A percentile compares a stretch with the other conserved stretches of the same genome.
These are phyloP conservation scores for Drosophila suboccidentalis DNA, from an alignment of 2,888 invertebrate genomes.

Conservation along the genomic window DNA sequence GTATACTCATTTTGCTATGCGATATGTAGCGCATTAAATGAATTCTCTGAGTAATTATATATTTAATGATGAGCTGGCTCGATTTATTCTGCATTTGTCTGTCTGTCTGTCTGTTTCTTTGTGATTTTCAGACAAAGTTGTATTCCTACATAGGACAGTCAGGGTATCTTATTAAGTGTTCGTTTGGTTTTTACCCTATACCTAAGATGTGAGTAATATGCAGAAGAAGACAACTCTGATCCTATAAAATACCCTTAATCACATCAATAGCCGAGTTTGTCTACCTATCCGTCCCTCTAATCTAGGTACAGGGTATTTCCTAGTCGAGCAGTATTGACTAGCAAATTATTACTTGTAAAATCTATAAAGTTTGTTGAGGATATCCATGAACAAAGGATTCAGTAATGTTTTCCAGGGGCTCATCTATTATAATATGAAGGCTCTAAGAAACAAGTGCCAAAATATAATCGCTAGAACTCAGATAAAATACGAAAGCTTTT, in stretches of 20 bases:
- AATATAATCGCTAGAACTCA: conserved; percentile 8
- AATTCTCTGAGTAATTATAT: conserved; percentile 1
- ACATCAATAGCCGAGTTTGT: conserved; percentile 8
- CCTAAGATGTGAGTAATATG: neutral
- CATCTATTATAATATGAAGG: neutral
- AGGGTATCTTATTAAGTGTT: neutral
- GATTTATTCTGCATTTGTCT: neutral
- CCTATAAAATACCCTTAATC: neutral
- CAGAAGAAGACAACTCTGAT: conserved; percentile 11
- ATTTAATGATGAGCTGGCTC: neutral
- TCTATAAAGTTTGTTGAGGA: conserved; percentile 5
- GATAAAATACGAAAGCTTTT: conserved; percentile 4
- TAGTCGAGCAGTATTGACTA: conserved; percentile 12
- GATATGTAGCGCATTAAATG: neutral
- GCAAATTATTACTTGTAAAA: conserved; percentile 5
- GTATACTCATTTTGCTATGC: neutral
- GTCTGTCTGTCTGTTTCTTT: conserved; percentile 4
- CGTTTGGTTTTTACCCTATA: neutral
- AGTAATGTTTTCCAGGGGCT: conserved; percentile 3
- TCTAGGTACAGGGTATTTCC: conserved; percentile 16
- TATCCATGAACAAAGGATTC: conserved; percentile 10
- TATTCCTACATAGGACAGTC: neutral
- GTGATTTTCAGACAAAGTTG: neutral
- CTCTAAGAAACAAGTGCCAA: conserved; percentile 42
- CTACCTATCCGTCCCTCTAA: conserved; percentile 18